Evolutionary conservation across 2,888 invertebrate species (phyloP), one percentile per base, ranked within the genome.

Genomic region (Scrobipalpa atriplicella): DNA sequence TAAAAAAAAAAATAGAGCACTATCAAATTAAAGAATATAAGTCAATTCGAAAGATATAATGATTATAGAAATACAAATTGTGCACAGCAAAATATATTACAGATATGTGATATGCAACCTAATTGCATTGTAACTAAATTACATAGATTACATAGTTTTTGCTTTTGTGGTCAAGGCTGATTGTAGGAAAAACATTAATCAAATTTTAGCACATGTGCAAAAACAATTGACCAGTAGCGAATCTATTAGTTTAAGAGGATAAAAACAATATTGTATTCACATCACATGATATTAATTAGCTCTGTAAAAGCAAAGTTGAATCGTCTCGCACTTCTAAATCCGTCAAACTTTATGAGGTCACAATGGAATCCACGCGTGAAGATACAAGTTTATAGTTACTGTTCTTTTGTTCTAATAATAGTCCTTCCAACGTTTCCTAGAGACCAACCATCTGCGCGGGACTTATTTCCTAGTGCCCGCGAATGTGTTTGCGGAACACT

Each of bases 61-160:
- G n/a, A n/a, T n/a, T n/a, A n/a, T n/a, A n/a, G n/a, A n/a, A n/a
- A n/a, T 38, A 38, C 38, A 3, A 38, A 7, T 3, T 38, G 38
- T 8, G 11, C 2, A 10, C 8, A 39, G 11, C 1, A 39, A 39
- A 39, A 11, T 38, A 38, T 38, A 39, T 39, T 39, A 39, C 5
- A 38, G 8, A 38, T 7, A 38, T n/a, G 13, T 43, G n/a, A 47
- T 47, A n/a, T 47, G 47, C 16, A 47, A 47, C 16, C 16, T 3
- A n/a, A 47, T 47, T 47, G 47, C 47, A 13, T 3, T 13, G 11
- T 43, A 13, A 43, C 13, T 13, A 3, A 43, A 43, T 47, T 6
- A n/a, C 47, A 47, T 47, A 16, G n/a, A n/a, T 47, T 43, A n/a
- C 47, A 47, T 47, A 16, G n/a, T 47, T 43, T 47, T 47, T 47